Percentiles rank a stretch among this genome's conserved stretches.
Conservation (phyloP, 2,113 vertebrate species). For the Colaptes auratus region DNA sequence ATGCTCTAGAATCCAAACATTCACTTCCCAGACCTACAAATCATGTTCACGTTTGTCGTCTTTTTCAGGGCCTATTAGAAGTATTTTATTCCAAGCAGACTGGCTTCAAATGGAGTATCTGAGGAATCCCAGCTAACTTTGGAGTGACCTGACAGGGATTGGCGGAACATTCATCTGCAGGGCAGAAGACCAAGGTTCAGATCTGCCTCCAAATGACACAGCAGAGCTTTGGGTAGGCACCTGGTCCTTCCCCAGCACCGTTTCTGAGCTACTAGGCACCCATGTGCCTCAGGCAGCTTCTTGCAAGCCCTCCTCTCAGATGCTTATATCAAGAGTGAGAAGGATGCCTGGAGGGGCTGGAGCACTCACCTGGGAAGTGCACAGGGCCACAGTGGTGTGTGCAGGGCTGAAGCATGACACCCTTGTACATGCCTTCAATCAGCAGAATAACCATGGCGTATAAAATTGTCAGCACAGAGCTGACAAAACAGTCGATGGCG, state of each 20-base stretch:
- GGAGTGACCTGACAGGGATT: neutral
- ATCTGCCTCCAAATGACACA: neutral
- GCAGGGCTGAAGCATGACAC: neutral
- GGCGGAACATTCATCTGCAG: neutral
- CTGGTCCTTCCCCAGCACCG: neutral
- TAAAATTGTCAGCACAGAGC: neutral
- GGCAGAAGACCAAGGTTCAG: neutral
- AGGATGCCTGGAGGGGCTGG: rapidly evolving
- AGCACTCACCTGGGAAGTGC: neutral
- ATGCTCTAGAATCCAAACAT: neutral
- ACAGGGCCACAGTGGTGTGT: neutral
- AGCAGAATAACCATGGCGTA: neutral
- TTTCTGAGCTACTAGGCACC: neutral
- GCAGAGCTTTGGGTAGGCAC: neutral
- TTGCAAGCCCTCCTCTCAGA: neutral
- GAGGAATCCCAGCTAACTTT: neutral
- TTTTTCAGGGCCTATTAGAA: neutral
- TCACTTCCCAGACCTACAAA: neutral
- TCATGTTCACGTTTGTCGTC: constrained; percentile 14
- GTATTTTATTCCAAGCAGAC: neutral
- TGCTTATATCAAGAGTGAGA: neutral
- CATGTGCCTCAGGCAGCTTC: neutral
- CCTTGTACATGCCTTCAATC: neutral
- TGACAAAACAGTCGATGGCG: neutral
- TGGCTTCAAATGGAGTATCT: neutral